Conservation (phyloP, 1,140 invertebrate genomes). For the Atta texana region DNA sequence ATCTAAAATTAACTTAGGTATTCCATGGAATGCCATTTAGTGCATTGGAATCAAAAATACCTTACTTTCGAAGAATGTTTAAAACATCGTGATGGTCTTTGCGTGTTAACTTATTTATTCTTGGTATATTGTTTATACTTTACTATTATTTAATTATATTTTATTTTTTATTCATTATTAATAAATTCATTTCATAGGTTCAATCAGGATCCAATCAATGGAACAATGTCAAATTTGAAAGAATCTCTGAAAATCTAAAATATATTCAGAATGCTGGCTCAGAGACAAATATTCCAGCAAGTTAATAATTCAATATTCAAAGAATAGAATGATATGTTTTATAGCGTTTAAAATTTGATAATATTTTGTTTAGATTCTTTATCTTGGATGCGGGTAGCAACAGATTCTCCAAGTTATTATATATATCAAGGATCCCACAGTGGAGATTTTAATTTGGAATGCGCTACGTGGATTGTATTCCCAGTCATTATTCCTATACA, state of each 20-base stretch:
- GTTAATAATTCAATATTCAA: conserved; percentile 69
- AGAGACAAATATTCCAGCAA: conserved; percentile 79
- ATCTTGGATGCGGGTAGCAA: conserved; percentile 84
- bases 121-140: conserved; percentile 84
- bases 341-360: conserved; percentile 22
- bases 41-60: conserved; percentile 93
- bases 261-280: conserved; percentile 80
- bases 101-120: conserved; percentile 92
- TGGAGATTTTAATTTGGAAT: conserved; percentile 87
- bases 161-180: not conserved
- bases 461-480: conserved; percentile 92
- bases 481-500: conserved; percentile 90
- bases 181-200: conserved; percentile 48
- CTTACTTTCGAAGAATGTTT: conserved; percentile 89
- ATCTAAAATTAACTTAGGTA: conserved; percentile 82
- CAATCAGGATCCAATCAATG: conserved; percentile 28
- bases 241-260: conserved; percentile 82
- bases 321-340: not conserved
- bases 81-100: conserved; percentile 91
- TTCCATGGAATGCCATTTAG: conserved; percentile 92
- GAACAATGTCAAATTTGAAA: conserved; percentile 82
- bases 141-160: too few species aligned
- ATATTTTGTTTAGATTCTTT: conserved; percentile 80
- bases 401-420: conserved; percentile 85
- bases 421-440: conserved; percentile 91